phyloP scores from a whole-genome alignment of 1,140 invertebrate genomes.

The Mylabris phalerata region DNA sequence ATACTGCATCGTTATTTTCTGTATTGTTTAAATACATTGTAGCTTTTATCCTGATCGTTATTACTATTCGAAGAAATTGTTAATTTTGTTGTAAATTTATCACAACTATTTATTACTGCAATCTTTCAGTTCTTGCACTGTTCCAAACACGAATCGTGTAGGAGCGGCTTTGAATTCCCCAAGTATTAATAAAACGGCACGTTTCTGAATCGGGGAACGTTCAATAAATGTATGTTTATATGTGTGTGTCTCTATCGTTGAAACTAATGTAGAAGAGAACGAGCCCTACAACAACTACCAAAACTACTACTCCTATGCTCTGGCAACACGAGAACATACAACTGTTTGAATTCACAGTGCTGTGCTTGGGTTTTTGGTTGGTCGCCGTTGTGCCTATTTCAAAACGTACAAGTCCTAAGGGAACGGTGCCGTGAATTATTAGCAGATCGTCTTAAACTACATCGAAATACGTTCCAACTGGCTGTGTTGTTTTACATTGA shows the following conservation, averaged over 20 bases:
- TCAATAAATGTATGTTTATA: no score
- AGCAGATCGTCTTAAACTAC: conserved; percentile 14
- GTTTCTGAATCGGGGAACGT: conserved; percentile 6
- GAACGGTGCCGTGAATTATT: conserved; percentile 18
- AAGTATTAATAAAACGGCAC: conserved; percentile 11
- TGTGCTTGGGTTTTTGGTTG: background rate
- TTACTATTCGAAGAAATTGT: no score
- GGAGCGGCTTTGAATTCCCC: background rate
- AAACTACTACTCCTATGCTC: no score
- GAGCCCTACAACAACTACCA: no score
- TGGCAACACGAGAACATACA: no score
- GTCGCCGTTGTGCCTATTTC: conserved; percentile 17
- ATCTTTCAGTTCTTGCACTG: conserved; percentile 1
- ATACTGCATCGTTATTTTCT: no score
- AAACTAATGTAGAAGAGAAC: no score
- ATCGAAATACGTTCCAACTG: conserved; percentile 8
- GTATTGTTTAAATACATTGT: no score
- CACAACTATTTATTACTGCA: conserved; percentile 9
- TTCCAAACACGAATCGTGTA: conserved; percentile 2
- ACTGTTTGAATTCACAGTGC: no score
- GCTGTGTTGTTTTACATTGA: background rate
- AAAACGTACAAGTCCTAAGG: conserved; percentile 16
- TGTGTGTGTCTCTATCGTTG: no score
- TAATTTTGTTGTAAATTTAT: conserved; percentile 4
- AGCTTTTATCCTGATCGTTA: no score